Percentiles rank a stretch among this genome's conserved stretches.
Conservation (phyloP, 2,797 vertebrate genomes). For the Echeneis naucrates region DNA sequence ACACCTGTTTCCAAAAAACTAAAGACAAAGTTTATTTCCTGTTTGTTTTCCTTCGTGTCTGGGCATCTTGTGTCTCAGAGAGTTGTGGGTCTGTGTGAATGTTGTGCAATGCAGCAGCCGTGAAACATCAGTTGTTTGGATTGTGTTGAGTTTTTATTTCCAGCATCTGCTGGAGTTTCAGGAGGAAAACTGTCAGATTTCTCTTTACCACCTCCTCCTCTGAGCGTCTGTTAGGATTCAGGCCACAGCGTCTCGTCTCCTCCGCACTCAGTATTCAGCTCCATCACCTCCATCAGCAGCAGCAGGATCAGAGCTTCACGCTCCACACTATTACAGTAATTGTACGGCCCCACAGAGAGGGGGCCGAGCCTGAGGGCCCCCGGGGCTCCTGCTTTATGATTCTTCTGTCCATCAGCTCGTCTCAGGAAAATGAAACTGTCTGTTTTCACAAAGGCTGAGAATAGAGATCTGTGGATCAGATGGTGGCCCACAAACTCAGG, state of each 20-base stretch:
- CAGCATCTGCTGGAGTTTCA: too few relatives aligned
- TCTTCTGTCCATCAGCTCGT: conserved; percentile 18
- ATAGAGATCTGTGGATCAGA: neutral
- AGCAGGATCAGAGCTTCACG: conserved; percentile 47
- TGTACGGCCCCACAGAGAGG: conserved; percentile 36
- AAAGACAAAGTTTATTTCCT: too few relatives aligned
- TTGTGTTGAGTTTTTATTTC: too few relatives aligned
- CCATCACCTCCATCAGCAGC: conserved; percentile 48
- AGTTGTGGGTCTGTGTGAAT: too few relatives aligned
- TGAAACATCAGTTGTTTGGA: too few relatives aligned
- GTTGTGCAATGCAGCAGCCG: too few relatives aligned
- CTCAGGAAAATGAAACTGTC: conserved; percentile 8
- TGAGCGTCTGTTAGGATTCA: conserved; percentile 57
- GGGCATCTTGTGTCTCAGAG: too few relatives aligned
- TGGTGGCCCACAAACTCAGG: neutral
- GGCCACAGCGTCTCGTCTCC: conserved; percentile 25
- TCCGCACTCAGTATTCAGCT: conserved; percentile 57
- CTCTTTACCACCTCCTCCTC: neutral
- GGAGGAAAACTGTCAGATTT: neutral
- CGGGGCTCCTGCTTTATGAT: conserved; percentile 37
- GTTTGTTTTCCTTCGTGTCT: too few relatives aligned
- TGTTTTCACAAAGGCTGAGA: neutral
- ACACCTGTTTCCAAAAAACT: too few relatives aligned
- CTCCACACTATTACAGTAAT: conserved; percentile 57
- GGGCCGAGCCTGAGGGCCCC: conserved; percentile 27